Evolutionary conservation across 2,888 invertebrate species (phyloP).

Genomic region (Panorpa germanica): DNA sequence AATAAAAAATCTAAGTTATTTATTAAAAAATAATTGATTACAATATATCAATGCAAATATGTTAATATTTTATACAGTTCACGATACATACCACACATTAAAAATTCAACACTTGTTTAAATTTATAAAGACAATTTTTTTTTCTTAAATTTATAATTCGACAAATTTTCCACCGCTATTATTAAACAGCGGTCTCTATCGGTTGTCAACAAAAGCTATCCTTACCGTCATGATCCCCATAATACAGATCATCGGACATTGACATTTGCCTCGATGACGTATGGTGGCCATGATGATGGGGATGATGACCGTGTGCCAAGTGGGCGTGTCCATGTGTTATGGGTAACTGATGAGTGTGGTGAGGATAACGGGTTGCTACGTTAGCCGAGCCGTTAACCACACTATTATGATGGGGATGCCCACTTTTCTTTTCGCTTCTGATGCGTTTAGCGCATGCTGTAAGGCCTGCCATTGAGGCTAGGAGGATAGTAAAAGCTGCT

Average conservation of each 20-base stretch:
- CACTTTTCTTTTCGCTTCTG: constrained; percentile 29
- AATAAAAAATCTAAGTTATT: no score
- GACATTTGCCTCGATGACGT: constrained; percentile 5
- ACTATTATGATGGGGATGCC: constrained; percentile 8
- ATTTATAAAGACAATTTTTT: no score
- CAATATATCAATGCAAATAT: no score
- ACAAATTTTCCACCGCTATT: no score
- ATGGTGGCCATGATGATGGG: constrained; percentile 10
- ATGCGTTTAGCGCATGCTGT: constrained; percentile 27
- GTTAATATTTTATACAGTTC: no score
- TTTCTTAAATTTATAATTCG: no score
- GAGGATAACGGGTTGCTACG: constrained; percentile 16
- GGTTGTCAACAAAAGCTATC: constrained; percentile 57
- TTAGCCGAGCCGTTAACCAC: constrained; percentile 16
- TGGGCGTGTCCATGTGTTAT: constrained; percentile 19
- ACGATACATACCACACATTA: no score
- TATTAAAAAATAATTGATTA: no score
- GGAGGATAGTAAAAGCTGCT: constrained; percentile 39
- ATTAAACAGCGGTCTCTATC: constrained; percentile 23
- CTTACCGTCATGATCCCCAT: constrained; percentile 37
- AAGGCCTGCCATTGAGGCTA: constrained; percentile 36
- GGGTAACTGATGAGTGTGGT: constrained; percentile 23
- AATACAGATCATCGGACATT: constrained; percentile 24
- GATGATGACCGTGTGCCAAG: constrained; percentile 10
- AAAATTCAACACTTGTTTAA: no score